Evolutionary conservation across 2,797 vertebrate species (phyloP).

Genomic region (Chelon labrosus): DNA sequence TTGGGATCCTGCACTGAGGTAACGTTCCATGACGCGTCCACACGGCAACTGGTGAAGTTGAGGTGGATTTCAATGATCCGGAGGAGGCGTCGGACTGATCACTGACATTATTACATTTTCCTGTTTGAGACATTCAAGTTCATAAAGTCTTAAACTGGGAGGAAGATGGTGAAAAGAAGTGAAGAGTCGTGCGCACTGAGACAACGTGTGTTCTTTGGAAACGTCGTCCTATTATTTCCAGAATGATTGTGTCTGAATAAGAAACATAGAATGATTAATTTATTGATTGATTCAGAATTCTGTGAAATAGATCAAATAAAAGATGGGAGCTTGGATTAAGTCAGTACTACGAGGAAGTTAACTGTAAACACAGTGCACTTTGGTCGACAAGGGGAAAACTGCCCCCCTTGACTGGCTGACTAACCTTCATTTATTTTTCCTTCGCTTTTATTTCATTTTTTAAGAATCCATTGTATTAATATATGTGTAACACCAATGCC

Average conservation of each 20-base stretch:
- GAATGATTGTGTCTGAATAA: not conserved
- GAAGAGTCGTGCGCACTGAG: conserved; percentile 5
- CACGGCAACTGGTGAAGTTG: not conserved
- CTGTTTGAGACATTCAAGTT: conserved; percentile 9
- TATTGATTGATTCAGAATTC: too few species aligned
- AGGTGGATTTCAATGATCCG: not conserved
- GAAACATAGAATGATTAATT: not conserved
- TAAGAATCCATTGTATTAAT: fast-evolving
- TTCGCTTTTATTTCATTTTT: conserved; percentile 17
- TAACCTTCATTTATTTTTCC: conserved; percentile 40
- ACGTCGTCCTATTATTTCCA: not conserved
- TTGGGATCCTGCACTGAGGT: conserved; percentile 10
- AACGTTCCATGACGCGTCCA: not conserved
- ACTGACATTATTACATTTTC: conserved; percentile 46
- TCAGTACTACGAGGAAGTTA: not conserved
- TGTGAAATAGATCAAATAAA: conserved; percentile 7
- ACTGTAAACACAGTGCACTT: conserved; percentile 7
- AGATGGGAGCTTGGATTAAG: conserved; percentile 5
- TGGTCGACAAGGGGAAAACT: not conserved
- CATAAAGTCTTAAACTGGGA: conserved; percentile 24
- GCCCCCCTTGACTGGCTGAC: conserved; percentile 21
- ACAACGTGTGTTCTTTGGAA: conserved; percentile 21
- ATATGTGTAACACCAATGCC: not conserved
- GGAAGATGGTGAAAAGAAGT: not conserved
- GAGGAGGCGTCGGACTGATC: conserved; percentile 27